Evolutionary conservation across 2,797 vertebrate genomes (phyloP).

Genomic region (Danio tinwini): DNA sequence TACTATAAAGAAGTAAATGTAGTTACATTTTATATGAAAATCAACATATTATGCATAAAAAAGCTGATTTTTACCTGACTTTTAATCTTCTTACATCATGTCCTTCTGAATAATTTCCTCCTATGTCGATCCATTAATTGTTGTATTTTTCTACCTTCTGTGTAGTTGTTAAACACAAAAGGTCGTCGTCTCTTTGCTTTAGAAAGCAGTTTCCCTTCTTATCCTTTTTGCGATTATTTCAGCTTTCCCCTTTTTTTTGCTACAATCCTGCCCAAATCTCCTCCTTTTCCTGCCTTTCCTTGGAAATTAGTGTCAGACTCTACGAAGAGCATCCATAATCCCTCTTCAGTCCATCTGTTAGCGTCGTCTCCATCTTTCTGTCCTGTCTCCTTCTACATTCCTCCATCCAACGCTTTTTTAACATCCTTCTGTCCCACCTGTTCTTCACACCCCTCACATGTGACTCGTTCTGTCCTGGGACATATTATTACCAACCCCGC

Average conservation of each 20-base stretch:
- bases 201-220: conserved; percentile 18
- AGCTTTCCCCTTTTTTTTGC: conserved; percentile 45
- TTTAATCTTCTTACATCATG: conserved; percentile 17
- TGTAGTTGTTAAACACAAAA: conserved; percentile 27
- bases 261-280: conserved; percentile 59
- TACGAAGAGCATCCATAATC: conserved; percentile 76
- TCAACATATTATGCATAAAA: neutral
- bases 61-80: conserved; percentile 30
- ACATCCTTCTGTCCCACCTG: conserved; percentile 1
- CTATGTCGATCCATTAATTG: neutral
- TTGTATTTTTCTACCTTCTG: conserved; percentile 5
- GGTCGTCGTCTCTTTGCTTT: conserved; percentile 29
- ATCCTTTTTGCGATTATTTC: conserved; percentile 34
- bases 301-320: conserved; percentile 75
- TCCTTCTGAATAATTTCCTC: neutral
- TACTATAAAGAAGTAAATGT: neutral
- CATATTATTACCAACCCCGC: conserved; percentile 6
- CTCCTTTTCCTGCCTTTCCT: conserved; percentile 73
- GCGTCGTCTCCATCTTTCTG: conserved; percentile 60
- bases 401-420: conserved; percentile 17
- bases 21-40: neutral
- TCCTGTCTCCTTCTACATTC: conserved; percentile 41
- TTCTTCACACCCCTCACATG: conserved; percentile 29
- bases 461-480: conserved; percentile 15
- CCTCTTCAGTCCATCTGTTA: conserved; percentile 76